Evolutionary conservation across 2,888 invertebrate species (phyloP), one percentile per base, ranked within the genome.

Genomic region (Melipona bicolor): DNA sequence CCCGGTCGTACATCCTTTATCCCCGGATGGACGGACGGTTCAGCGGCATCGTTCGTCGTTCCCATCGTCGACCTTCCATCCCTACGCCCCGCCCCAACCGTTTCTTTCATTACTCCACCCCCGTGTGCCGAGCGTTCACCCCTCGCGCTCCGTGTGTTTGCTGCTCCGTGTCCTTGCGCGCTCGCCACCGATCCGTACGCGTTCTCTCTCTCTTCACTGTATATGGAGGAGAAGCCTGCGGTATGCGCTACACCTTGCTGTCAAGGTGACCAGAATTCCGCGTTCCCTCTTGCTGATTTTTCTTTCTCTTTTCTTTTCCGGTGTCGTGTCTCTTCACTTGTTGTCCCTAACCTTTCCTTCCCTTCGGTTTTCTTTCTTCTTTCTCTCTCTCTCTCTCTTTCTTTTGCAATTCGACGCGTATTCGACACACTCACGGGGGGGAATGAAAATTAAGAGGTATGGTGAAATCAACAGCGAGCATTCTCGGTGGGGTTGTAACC

Each of bases 91-190:
- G 62, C 49, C 73, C 32, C 36, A 24, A 54, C 21, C 43, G 71
- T 83, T 83, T 84, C 83, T 69, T 84, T 85, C 70, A 73, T 80
- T 67, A 72, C 83, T 80, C 83, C 86, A 87, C 87, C 87, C 84
- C 80, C 85, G 76, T 82, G 79, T 82, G 79, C 43, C 77, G 79
- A 71, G 68, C 82, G 77, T 84, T 85, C 84, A 85, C 84, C 83
- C 83, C 76, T 73, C 69, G 43, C 64, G 54, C 43, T 61, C 70
- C 67, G 75, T 75, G 84, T 79, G 77, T 82, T 86, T 81, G n/a
- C 1, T 24, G 65, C 74, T 65, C 52, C 80, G 79, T 80, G 82
- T 70, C 80, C 80, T 82, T 86, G 80, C 70, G 80, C 73, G 70
- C 75, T 72, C 77, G 50, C 62, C 50, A 70, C 77, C 19, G 19